phyloP scores from a whole-genome alignment of 1,140 invertebrate genomes.

The Holotrichia oblita region DNA sequence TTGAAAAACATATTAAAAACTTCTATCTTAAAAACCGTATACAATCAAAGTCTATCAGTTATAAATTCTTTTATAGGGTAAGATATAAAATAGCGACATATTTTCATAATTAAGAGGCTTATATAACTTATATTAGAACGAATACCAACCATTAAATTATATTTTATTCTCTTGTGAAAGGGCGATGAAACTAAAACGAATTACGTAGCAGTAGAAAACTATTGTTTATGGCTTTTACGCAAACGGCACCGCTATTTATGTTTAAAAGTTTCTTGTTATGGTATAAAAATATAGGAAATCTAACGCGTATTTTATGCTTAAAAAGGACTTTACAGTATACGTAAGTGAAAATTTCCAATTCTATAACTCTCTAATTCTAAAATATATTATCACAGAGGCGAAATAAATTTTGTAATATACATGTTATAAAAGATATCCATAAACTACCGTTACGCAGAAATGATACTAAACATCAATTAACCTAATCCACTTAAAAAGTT shows the following conservation, averaged over 20 bases:
- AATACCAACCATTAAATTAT: too few relatives aligned
- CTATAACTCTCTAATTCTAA: not conserved
- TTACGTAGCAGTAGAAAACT: too few relatives aligned
- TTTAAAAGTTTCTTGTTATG: not conserved
- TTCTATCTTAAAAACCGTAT: too few relatives aligned
- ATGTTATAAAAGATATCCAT: not conserved
- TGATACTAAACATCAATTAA: not conserved
- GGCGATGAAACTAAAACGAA: too few relatives aligned
- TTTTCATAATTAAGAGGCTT: too few relatives aligned
- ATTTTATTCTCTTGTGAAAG: too few relatives aligned
- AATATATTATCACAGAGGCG: not conserved
- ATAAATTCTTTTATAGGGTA: too few relatives aligned
- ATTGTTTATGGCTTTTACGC: too few relatives aligned
- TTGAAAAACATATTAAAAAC: too few relatives aligned
- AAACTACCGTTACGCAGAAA: not conserved
- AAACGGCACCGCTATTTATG: not conserved
- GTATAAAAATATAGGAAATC: not conserved
- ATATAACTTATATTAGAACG: too few relatives aligned
- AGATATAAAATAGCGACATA: too few relatives aligned
- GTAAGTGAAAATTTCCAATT: not conserved
- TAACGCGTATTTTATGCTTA: not conserved
- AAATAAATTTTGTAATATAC: constrained; percentile 4
- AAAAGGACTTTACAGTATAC: not conserved
- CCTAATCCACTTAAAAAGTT: not conserved
- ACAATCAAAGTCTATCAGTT: too few relatives aligned